Conservation (phyloP, 2,797 vertebrate genomes). For the Sebastes minor region DNA sequence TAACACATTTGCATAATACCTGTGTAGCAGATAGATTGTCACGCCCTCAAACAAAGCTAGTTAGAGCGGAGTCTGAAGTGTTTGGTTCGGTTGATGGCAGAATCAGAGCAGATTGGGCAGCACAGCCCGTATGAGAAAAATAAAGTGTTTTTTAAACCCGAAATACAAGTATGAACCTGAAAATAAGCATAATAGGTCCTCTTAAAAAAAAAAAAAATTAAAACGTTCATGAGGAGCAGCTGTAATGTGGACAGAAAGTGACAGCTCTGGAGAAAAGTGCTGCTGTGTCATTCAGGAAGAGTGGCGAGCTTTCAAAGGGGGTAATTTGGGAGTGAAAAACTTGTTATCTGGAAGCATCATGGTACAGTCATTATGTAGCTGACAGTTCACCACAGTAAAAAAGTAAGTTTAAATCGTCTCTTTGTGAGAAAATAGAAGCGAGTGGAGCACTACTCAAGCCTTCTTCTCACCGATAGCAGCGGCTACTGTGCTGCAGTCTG, state of each 20-base stretch:
- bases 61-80: neutral
- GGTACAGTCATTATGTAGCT: neutral
- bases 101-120: neutral
- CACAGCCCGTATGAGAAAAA: neutral
- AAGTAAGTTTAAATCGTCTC: neutral
- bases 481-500: neutral
- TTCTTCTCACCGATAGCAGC: neutral
- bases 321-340: neutral
- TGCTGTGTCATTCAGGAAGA: conserved; percentile 32
- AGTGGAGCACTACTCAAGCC: neutral
- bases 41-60: neutral
- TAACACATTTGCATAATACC: too few relatives aligned
- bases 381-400: neutral
- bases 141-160: neutral
- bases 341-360: neutral
- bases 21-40: neutral
- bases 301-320: neutral
- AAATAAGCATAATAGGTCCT: neutral
- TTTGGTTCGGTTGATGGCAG: neutral
- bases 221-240: conserved; percentile 54
- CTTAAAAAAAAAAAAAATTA: neutral
- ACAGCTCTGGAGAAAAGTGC: conserved; percentile 40
- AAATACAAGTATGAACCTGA: conserved; percentile 16
- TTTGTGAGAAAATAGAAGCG: conserved; percentile 10
- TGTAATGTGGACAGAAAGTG: conserved; percentile 42